These are phyloP conservation scores for Morinoia aosen DNA, from an alignment of 2,888 invertebrate species.

Conservation along the genomic window DNA sequence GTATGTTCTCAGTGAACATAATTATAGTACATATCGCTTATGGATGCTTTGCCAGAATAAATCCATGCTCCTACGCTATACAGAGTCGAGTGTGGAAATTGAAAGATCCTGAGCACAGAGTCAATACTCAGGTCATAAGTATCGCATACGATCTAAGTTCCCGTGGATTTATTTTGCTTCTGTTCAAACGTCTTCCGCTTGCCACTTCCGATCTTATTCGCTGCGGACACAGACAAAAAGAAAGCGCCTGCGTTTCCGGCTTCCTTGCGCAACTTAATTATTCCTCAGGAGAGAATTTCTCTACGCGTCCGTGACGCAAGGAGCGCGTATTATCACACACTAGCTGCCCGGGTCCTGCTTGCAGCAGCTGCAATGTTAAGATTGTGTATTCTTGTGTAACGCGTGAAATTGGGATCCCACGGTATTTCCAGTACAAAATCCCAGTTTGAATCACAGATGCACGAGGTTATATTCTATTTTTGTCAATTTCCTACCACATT, in stretches of 20 bases:
- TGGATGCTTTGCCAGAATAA: not conserved
- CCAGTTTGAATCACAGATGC: not conserved
- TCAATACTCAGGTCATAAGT: not conserved
- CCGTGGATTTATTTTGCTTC: not conserved
- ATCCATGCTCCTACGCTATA: not conserved
- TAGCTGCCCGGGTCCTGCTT: not conserved
- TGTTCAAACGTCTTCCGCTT: not conserved
- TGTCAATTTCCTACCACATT: not conserved
- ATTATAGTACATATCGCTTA: not conserved
- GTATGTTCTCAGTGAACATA: not conserved
- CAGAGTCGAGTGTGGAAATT: not conserved
- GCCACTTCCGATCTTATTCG: conserved; percentile 2
- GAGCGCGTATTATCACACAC: not conserved
- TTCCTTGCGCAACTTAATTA: not conserved
- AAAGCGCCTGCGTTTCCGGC: not conserved
- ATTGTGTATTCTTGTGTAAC: not conserved
- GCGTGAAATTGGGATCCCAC: not conserved
- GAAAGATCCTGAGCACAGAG: not conserved
- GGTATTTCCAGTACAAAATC: not conserved
- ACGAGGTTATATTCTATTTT: not conserved
- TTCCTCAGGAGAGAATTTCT: conserved; percentile 2
- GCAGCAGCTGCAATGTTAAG: not conserved
- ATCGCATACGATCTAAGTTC: not conserved
- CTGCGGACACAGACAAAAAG: not conserved
- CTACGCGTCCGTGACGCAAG: not conserved